Base-by-base conservation (phyloP, 2,113 vertebrate species). In the Vireo altiloquus region DNA sequence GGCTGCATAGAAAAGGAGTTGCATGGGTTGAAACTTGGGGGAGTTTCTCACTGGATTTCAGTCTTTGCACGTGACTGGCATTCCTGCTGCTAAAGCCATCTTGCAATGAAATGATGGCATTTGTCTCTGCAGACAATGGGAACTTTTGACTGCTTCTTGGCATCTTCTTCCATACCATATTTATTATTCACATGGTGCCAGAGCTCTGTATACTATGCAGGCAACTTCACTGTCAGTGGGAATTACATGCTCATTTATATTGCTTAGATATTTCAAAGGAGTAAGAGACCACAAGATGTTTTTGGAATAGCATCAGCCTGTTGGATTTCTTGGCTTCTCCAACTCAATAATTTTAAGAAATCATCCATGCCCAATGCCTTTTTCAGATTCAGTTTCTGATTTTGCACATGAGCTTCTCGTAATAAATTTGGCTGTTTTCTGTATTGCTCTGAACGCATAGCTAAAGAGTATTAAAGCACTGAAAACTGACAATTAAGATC, bases 141-240 rank as follows among this genome's bases (percentile, higher is more conserved):
- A 94, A 92, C 91, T 94, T 42, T 95, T 95, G 87, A 90, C 83
- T 89, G 78, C 47, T 91, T 72, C 63, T 91, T 95, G 94, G 91
- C 82, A 54, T 71, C 74, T 87, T 86, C 68, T 83, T 92, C 81
- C 39, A 52, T 17, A 19, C 17, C 3, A 11, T 91, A 77, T 84
- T 94, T 84, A 46, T 94, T 92, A 88, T 59, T 94, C 76, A 82
- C 15, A 24, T 56, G 4, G 71, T 90, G 82, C 76, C 65, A 56
- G 37, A 89, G 76, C 47, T 74, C 35, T 77, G 31, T 50, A 57
- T 74, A 17, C 39, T 64, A 15, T 74, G 59, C 66, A 70, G 25
- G 63, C 54, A 96, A 77, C 76, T 83, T 83, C 52, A 54, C 70
- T 88, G 63, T 90, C 59, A 80, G 64, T 65, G 30, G 84, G 76